Evolutionary conservation across 2,888 invertebrate species (phyloP).

Genomic region (Lobophora halterata): DNA sequence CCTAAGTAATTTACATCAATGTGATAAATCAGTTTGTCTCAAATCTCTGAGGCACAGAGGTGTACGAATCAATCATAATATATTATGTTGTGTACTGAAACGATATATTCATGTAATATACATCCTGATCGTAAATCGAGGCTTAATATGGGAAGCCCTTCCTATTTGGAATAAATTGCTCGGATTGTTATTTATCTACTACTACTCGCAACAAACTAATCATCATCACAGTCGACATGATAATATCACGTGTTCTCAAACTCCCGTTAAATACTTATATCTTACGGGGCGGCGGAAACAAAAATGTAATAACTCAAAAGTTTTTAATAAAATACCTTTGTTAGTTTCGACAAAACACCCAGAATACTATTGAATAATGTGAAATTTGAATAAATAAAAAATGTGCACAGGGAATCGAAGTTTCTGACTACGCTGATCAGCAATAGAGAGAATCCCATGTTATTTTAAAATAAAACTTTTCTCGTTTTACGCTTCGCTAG

Average conservation of each 20-base stretch:
- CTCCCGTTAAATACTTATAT: too few species aligned
- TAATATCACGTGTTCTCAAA: too few species aligned
- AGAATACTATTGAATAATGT: slow-evolving; percentile 3
- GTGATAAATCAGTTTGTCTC: slow-evolving; percentile 45
- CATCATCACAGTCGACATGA: too few species aligned
- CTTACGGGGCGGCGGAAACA: too few species aligned
- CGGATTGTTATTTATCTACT: slow-evolving; percentile 3
- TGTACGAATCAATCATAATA: slow-evolving; percentile 50
- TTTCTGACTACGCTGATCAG: slow-evolving; percentile 18
- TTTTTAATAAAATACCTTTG: background rate
- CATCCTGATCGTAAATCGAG: slow-evolving; percentile 27
- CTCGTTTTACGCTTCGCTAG: slow-evolving; percentile 28
- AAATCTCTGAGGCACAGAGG: slow-evolving; percentile 33
- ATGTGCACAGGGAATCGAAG: slow-evolving; percentile 16
- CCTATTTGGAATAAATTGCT: slow-evolving; percentile 6
- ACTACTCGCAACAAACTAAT: background rate
- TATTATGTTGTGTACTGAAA: slow-evolving; percentile 40
- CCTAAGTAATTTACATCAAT: slow-evolving; percentile 45
- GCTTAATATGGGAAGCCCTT: slow-evolving; percentile 5
- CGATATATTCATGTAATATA: slow-evolving; percentile 28
- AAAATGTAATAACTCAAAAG: too few species aligned
- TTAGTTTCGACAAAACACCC: background rate
- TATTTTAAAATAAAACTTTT: slow-evolving; percentile 31
- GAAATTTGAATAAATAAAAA: slow-evolving; percentile 4
- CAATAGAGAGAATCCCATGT: slow-evolving; percentile 21